A percentile compares a stretch with the other conserved stretches of the same genome.
Conservation (phyloP, 1,140 invertebrate genomes). For the Drepana arcuata region DNA sequence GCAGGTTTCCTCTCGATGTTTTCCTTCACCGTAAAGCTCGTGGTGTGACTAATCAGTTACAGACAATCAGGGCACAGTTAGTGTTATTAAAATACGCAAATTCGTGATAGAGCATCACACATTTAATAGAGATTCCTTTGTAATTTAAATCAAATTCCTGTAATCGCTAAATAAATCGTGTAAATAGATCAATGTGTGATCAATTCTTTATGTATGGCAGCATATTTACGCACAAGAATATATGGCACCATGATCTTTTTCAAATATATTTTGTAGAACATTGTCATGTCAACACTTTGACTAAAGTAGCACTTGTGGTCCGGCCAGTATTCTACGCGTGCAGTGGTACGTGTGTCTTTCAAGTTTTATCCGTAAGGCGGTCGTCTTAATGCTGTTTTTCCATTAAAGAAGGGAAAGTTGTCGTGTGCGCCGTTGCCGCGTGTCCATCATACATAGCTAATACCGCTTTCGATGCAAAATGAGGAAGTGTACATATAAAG, state of each 20-base stretch:
- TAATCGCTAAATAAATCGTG: too few relatives aligned
- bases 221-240: too few relatives aligned
- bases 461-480: constrained; percentile 56
- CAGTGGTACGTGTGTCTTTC: constrained; percentile 22
- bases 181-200: too few relatives aligned
- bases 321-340: constrained; percentile 17
- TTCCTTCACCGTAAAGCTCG: too few relatives aligned
- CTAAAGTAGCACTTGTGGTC: constrained; percentile 19
- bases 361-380: constrained; percentile 40
- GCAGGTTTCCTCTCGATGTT: too few relatives aligned
- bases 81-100: constrained; percentile 18
- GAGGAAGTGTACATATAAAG: constrained; percentile 37
- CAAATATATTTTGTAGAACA: constrained; percentile 7
- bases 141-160: too few relatives aligned
- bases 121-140: too few relatives aligned
- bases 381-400: constrained; percentile 51
- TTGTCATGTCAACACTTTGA: constrained; percentile 15
- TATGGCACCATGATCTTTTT: too few relatives aligned
- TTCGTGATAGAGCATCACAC: constrained; percentile 15
- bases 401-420: constrained; percentile 58
- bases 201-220: too few relatives aligned
- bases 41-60: too few relatives aligned
- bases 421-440: constrained; percentile 33
- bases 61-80: too few relatives aligned
- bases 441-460: constrained; percentile 53